Base-by-base conservation (phyloP, 1,140 invertebrate genomes). In the Drosophila insularis region DNA sequence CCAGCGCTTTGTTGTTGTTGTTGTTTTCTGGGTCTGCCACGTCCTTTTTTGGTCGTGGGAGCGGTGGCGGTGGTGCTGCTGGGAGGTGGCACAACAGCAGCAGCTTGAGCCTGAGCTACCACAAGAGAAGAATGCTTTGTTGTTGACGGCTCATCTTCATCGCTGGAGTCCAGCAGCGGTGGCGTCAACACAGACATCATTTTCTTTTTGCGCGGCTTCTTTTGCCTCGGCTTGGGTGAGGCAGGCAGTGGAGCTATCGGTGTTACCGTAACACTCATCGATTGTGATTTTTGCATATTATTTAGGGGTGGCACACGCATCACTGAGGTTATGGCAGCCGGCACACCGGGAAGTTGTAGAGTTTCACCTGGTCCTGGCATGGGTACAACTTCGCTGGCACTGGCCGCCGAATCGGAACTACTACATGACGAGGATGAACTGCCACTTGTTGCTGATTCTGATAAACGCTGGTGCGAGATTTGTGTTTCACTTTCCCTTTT, bases 1-100 rank as follows among this genome's bases (percentile, higher is more conserved):
- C 73, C 73, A 0, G 65, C 85, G 35, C 68, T 71, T 35, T 77
- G 68, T 17, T 74, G 70, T 54, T 62, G 68, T 19, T 74, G 70
- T 50, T 62, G 74, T 53, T 92, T 92, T 1, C 91, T 68, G 1
- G 91, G 91, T 39, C 91, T 74, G 10, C 91, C 91, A 4, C 91
- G 84, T 4, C 87, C 80, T 40, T 90, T 91, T 32, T 92, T 91
- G 0, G 69, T 63, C 2, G 35, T 37, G 35, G 35, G 3, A 68
- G 46, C 23, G 63, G 71, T 43, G 2, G 35, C 1, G 35, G 35
- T 11, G 71, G 46, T 17, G 32, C 7, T 35, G 27, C 27, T 63
- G 4, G 72, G 46, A 19, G 66, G 71, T 43, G 68, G 50, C 3
- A 53, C 43, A 32, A 60, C 58, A 23, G 78, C 61, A 4, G 50